These are phyloP conservation scores for Corythaixoides concolor DNA, from an alignment of 2,113 vertebrate genomes.

Conservation along the genomic window DNA sequence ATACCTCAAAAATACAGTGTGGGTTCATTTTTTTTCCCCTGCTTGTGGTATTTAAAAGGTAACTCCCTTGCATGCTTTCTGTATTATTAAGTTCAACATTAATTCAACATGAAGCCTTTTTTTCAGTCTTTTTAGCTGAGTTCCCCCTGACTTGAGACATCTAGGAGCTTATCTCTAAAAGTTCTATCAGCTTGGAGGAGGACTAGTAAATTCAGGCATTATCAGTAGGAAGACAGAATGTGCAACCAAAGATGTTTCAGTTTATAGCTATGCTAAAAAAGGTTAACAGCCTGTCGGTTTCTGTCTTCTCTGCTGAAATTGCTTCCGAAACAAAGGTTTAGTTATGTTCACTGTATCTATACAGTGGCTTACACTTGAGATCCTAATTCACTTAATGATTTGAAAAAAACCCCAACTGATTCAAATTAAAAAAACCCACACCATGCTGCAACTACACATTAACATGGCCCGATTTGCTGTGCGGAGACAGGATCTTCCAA, in stretches of 20 bases:
- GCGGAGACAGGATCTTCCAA: background rate
- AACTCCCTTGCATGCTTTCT: background rate
- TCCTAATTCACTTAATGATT: background rate
- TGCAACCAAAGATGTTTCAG: background rate
- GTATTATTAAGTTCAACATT: background rate
- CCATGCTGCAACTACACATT: background rate
- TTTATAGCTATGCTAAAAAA: background rate
- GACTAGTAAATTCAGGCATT: background rate
- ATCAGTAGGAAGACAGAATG: background rate
- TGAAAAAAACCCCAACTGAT: accelerated
- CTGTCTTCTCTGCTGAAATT: background rate
- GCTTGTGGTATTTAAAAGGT: background rate
- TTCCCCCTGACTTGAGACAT: background rate
- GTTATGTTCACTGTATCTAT: background rate
- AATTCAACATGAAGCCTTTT: background rate
- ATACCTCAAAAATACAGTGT: background rate
- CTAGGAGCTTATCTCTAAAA: background rate
- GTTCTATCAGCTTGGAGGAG: background rate
- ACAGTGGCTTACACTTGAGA: background rate
- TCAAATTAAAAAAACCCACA: background rate
- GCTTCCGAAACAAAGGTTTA: background rate
- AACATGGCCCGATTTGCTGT: background rate
- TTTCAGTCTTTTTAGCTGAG: background rate
- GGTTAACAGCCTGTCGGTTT: background rate
- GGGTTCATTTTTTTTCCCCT: background rate